A percentile compares a stretch with the other conserved stretches of the same genome.
phyloP scores from a whole-genome alignment of 2,797 vertebrate species.

The Argya squamiceps region DNA sequence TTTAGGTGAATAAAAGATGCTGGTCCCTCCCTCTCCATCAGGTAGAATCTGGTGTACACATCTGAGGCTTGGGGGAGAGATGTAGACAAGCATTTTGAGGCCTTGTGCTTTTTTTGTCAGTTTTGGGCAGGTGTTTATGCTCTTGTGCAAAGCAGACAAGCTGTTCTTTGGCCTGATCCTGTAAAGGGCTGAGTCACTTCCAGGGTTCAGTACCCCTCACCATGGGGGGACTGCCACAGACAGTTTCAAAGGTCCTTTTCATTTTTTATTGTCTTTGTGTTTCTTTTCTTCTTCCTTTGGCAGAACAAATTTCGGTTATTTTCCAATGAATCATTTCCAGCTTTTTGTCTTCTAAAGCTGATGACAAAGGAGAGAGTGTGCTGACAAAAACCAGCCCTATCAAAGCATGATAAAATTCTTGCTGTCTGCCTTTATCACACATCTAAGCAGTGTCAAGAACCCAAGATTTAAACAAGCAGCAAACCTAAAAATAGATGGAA shows the following conservation, averaged over 20 bases:
- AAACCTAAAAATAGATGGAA: constrained; percentile 51
- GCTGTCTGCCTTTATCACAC: constrained; percentile 42
- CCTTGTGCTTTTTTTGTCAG: not conserved
- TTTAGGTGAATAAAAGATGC: not conserved
- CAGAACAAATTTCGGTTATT: not conserved
- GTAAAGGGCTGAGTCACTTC: not conserved
- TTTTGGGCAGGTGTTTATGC: not conserved
- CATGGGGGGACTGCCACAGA: not conserved
- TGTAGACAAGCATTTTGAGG: not conserved
- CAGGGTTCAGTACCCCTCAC: not conserved
- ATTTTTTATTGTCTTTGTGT: not conserved
- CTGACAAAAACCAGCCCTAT: constrained; percentile 42
- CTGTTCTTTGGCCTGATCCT: not conserved
- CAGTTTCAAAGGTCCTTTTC: not conserved
- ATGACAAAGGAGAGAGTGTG: constrained; percentile 17
- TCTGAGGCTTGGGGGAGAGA: not conserved
- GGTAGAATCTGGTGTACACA: not conserved
- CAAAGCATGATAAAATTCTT: constrained; percentile 16
- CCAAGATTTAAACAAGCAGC: constrained; percentile 30
- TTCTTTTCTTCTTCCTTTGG: not conserved
- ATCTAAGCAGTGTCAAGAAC: constrained; percentile 28
- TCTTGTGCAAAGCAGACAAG: not conserved
- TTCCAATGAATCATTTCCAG: not conserved
- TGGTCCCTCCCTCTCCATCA: not conserved
- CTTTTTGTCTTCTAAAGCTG: constrained; percentile 24